These are phyloP conservation scores for Dendrophyllia cribrosa DNA, from an alignment of 64 coral and sea anemone genomes.

Conservation along the genomic window DNA sequence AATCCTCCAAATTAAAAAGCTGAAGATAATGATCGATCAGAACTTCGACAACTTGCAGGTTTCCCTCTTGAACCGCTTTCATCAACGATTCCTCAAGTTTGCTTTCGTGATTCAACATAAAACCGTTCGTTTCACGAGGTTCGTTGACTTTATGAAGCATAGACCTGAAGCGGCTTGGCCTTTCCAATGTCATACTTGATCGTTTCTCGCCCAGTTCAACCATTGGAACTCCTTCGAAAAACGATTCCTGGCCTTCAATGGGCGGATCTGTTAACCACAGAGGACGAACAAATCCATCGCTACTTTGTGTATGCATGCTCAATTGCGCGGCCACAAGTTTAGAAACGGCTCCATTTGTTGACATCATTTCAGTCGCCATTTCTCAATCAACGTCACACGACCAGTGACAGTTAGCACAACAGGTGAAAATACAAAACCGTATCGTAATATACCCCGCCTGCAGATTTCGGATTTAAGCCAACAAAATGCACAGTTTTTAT, in stretches of 20 bases:
- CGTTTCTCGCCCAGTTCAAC: background rate
- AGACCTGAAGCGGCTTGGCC: background rate
- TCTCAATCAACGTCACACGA: background rate
- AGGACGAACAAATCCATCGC: constrained; percentile 65
- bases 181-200: background rate
- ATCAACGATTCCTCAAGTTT: constrained; percentile 57
- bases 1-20: constrained; percentile 57
- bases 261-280: constrained; percentile 56
- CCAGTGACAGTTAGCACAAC: background rate
- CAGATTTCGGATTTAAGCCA: background rate
- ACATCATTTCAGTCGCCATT: background rate
- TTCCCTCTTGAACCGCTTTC: constrained; percentile 46
- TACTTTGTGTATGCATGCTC: background rate
- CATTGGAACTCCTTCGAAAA: constrained; percentile 56
- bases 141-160: constrained; percentile 11
- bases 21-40: constrained; percentile 65
- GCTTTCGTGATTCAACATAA: constrained; percentile 58
- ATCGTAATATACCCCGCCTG: background rate
- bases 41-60: constrained; percentile 46
- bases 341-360: constrained; percentile 5
- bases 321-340: background rate
- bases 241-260: constrained; percentile 28
- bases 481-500: background rate
- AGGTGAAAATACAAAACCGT: constrained; percentile 17
- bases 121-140: constrained; percentile 49